Percentiles rank a stretch among this genome's conserved stretches.
Conservation (phyloP, 2,888 invertebrate genomes). For the Urechis unicinctus region DNA sequence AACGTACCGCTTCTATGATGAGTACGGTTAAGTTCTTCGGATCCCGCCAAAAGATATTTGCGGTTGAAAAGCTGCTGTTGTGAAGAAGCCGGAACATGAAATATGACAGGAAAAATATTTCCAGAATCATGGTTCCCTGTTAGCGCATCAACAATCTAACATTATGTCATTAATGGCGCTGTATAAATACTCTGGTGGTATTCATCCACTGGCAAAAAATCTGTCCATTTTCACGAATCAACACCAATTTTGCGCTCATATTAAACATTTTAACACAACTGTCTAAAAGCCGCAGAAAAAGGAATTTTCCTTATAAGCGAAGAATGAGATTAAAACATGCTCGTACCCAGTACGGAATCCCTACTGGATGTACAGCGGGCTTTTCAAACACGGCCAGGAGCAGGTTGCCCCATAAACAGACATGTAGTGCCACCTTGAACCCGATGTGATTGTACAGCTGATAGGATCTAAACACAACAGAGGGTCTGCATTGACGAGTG, state of each 20-base stretch:
- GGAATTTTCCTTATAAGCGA: no score
- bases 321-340: no score
- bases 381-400: conserved; percentile 46
- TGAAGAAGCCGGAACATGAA: conserved; percentile 45
- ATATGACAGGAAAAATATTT: conserved; percentile 40
- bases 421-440: conserved; percentile 37
- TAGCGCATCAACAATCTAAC: no score
- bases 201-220: no score
- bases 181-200: no score
- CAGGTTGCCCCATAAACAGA: conserved; percentile 40
- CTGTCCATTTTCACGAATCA: no score
- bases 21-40: conserved; percentile 49
- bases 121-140: conserved; percentile 48
- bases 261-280: no score
- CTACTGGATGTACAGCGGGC: conserved; percentile 40
- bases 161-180: no score
- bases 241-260: no score
- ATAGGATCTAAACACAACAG: conserved; percentile 41
- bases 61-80: conserved; percentile 35
- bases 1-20: conserved; percentile 37
- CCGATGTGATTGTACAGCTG: conserved; percentile 43
- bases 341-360: conserved; percentile 45
- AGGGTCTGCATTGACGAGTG: no score
- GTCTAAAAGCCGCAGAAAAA: no score
- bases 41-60: conserved; percentile 45